Base-by-base conservation (phyloP, 1,140 invertebrate species). In the Drosophila repletoides region DNA sequence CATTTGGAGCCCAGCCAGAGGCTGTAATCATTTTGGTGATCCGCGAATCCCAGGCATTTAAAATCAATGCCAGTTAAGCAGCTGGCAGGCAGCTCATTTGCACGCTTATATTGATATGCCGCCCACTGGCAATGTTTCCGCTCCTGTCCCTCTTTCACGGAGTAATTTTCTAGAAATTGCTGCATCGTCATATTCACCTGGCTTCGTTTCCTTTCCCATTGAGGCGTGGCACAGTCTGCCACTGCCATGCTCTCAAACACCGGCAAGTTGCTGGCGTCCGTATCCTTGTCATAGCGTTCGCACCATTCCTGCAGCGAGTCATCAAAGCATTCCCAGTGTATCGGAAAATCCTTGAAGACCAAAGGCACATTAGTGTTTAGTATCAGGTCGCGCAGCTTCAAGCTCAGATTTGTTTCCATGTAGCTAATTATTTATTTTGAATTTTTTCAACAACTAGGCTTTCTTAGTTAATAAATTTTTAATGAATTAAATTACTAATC, bases 1-100 rank as follows among this genome's bases (percentile, higher is more conserved):
- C 96, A 96, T 84, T 92, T 91, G 65, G 93, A 96, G 17, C 98
- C 97, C 55, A 99, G 93, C 98, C 98, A 99, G 7, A 98, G 91
- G 26, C 96, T 97, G 40, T 94, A 96, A 48, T 97, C 93, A 63
- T 93, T 92, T 60, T 93, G 92, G 29, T 94, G 93, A 1, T 88
- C 63, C 3, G 55, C 81, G 88, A 96, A 95, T 2, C 96, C 97
- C 91, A 97, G 94, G 36, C 64, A 53, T 33, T 66, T 55, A 76
- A 90, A 89, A 68, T 86, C 68, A 33, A 84, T 80, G 43, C 74
- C 73, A 17, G 72, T 59, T 1, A 46, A 6, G 60, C 73, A 90
- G 46, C 19, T 29, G 1, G 36, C 53, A 7, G 83, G 76, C 5
- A 89, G 9, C 43, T 76, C 63, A 21, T 79, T 41, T 31, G 81